phyloP scores from a whole-genome alignment of 2,797 vertebrate genomes.

The Carapus acus region DNA sequence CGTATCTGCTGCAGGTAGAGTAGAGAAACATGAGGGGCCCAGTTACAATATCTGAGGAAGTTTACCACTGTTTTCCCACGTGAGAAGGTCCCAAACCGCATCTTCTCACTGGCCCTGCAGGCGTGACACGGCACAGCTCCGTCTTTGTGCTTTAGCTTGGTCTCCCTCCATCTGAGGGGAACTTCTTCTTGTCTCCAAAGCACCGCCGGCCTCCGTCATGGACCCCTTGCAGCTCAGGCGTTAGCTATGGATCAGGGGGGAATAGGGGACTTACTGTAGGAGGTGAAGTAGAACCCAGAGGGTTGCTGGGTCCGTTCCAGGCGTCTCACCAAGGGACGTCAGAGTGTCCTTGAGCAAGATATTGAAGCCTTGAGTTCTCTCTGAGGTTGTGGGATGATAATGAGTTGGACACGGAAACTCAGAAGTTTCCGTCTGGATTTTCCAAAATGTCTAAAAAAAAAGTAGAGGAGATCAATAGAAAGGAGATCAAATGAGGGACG shows the following conservation, averaged over 20 bases:
- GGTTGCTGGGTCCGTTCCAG: too few relatives aligned
- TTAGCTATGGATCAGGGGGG: slow-evolving; percentile 48
- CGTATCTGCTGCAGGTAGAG: slow-evolving; percentile 48
- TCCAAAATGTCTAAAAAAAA: too few relatives aligned
- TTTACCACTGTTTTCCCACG: slow-evolving; percentile 60
- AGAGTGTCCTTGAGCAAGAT: too few relatives aligned
- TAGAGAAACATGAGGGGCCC: slow-evolving; percentile 65
- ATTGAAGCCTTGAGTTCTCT: too few relatives aligned
- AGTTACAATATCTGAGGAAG: slow-evolving; percentile 60
- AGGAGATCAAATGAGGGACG: too few relatives aligned
- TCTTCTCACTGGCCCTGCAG: slow-evolving; percentile 73
- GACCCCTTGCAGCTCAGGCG: slow-evolving; percentile 33
- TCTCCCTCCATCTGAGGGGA: slow-evolving; percentile 49
- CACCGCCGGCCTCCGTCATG: slow-evolving; percentile 63
- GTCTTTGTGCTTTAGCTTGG: slow-evolving; percentile 63
- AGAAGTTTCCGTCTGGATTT: too few relatives aligned
- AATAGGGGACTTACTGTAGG: too few relatives aligned
- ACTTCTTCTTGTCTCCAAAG: slow-evolving; percentile 67
- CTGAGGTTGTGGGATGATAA: too few relatives aligned
- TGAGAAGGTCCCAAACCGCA: slow-evolving; percentile 54
- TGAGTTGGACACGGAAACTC: too few relatives aligned
- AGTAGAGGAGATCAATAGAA: too few relatives aligned
- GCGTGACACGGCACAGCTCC: slow-evolving; percentile 74
- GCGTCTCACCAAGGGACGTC: too few relatives aligned
- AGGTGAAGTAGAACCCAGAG: too few relatives aligned